Evolutionary conservation across 2,113 vertebrate genomes (phyloP), one percentile per base, ranked within the genome.

Genomic region (Phoenicopterus ruber): DNA sequence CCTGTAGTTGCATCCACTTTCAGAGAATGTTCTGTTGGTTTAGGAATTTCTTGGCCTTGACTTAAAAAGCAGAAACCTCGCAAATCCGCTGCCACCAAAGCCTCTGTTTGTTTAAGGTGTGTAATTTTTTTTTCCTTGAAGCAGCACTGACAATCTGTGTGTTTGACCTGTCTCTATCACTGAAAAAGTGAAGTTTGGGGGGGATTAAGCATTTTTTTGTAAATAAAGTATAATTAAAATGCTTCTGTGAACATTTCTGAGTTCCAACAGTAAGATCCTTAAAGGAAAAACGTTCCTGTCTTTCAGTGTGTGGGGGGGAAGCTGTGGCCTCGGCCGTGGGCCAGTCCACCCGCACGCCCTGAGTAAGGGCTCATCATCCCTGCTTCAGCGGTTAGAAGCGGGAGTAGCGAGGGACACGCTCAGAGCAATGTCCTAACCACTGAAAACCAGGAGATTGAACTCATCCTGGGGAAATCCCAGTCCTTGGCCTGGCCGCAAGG

Each of bases 341-440:
- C 36, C 32, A 5, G 9, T 16, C 52, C 40, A 61, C 31, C 13
- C 26, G 0, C 63, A 47, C 67, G 4, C 38, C 38, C 46, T 1
- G 16, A 63, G 29, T 7, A 4, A 8, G 17, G 26, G 46, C n/a
- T 29, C 4, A 0, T n/a, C 63, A 24, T 52, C 81, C 50, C 29
- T 1, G 0, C 52, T 26, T n/a, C 1, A 10, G 52, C 4, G 46
- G 22, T 11, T 32, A 22, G 46, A 21, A 40, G 59, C 3, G 8
- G 67, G 49, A 32, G 7, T 20, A 20, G 38, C 0, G 0, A 36
- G 17, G 58, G 54, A 32, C 18, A 3, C 0, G 0, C 25, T 47
- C 2, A 3, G 61, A 49, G 44, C 14, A 21, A 31, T 4, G 7
- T 46, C 38, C 40, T 5, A 26, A 28, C 67, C 69, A 55, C 85